phyloP scores from a whole-genome alignment of 1,140 invertebrate genomes.

The Drosophila trapezifrons region DNA sequence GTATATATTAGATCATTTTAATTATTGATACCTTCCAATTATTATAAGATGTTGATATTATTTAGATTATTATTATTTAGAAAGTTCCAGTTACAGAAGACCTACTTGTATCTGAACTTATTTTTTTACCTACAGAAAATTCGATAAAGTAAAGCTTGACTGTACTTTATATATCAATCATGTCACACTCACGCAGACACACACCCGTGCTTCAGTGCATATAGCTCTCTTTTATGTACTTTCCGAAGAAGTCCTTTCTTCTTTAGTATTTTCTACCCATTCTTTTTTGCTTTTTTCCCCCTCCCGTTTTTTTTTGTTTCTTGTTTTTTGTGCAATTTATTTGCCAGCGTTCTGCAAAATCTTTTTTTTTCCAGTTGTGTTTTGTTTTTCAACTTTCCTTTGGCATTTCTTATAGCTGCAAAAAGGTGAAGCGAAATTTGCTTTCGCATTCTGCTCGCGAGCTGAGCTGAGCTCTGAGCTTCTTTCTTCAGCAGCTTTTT shows the following conservation, averaged over 20 bases:
- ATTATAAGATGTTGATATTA: no score
- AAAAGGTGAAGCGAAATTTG: conserved; percentile 62
- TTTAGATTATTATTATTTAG: no score
- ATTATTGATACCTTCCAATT: no score
- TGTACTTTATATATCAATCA: conserved; percentile 31
- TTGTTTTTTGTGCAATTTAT: conserved; percentile 59
- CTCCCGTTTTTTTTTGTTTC: background rate
- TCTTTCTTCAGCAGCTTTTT: conserved; percentile 35
- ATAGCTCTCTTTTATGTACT: conserved; percentile 29
- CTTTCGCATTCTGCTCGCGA: conserved; percentile 21
- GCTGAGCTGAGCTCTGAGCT: conserved; percentile 17
- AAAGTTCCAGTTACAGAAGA: background rate
- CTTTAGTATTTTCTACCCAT: background rate
- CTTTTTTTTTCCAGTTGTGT: conserved; percentile 17
- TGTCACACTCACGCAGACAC: background rate
- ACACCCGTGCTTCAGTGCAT: conserved; percentile 3
- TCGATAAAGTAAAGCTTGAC: background rate
- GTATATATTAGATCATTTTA: no score
- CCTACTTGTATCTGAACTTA: background rate
- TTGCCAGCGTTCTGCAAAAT: conserved; percentile 57
- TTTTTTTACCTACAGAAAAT: conserved; percentile 1
- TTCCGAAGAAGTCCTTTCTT: conserved; percentile 30
- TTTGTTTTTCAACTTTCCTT: conserved; percentile 36
- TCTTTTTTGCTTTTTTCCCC: conserved; percentile 17
- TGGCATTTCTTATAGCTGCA: conserved; percentile 45